A percentile compares a stretch with the other conserved stretches of the same genome.
Evolutionary conservation across 1,140 invertebrate genomes (phyloP).

Genomic region (honey bee (Apis mellifera)): Amel_HAv3.1 CM009931.2:6815501-6816000

Average conservation of each 20-base stretch:
- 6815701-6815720: no score
- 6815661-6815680: no score
- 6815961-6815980: neutral
- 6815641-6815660: no score
- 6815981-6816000: neutral
- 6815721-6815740: no score
- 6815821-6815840: neutral
- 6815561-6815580: neutral
- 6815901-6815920: neutral
- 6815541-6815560: neutral
- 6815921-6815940: neutral
- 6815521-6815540: neutral
- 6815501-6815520: neutral
- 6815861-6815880: constrained; percentile 4
- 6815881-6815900: constrained; percentile 14
- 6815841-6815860: neutral
- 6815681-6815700: no score
- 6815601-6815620: no score
- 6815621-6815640: no score
- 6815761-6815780: neutral
- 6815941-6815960: neutral
- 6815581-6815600: no score
- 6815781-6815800: neutral
- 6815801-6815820: neutral
- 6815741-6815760: neutral